Evolutionary conservation across 1,140 invertebrate genomes (phyloP).

Genomic region (Tetragonula clypearis): DNA sequence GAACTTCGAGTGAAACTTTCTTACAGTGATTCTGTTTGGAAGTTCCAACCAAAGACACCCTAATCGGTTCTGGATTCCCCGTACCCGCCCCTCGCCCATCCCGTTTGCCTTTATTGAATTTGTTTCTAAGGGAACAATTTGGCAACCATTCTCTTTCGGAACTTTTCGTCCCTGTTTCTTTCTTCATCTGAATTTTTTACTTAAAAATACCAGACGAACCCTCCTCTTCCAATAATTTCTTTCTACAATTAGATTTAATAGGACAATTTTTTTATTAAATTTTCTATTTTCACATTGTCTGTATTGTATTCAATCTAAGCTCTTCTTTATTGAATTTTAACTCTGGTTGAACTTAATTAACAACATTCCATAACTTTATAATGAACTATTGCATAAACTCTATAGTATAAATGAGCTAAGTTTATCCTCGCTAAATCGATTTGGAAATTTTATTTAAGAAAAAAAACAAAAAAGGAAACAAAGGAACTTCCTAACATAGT

Average conservation of each 20-base stretch:
- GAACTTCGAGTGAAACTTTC: background rate
- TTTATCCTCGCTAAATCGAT: too few relatives aligned
- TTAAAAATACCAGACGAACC: background rate
- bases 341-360: too few relatives aligned
- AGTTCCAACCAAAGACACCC: background rate
- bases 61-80: background rate
- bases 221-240: too few relatives aligned
- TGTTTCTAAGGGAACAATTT: background rate
- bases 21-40: background rate
- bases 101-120: background rate
- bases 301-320: background rate
- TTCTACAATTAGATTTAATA: background rate
- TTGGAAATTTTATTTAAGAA: too few relatives aligned
- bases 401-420: too few relatives aligned
- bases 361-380: too few relatives aligned
- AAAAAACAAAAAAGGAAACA: too few relatives aligned
- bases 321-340: too few relatives aligned
- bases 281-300: background rate
- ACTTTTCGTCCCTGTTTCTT: background rate
- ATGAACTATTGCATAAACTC: too few relatives aligned
- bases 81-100: too few relatives aligned
- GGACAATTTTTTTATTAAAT: background rate
- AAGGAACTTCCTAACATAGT: too few relatives aligned
- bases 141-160: background rate
- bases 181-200: background rate